A percentile compares a stretch with the other conserved stretches of the same genome.
Evolutionary conservation across 2,797 vertebrate genomes (phyloP).

Genomic region (Esox lucius): DNA sequence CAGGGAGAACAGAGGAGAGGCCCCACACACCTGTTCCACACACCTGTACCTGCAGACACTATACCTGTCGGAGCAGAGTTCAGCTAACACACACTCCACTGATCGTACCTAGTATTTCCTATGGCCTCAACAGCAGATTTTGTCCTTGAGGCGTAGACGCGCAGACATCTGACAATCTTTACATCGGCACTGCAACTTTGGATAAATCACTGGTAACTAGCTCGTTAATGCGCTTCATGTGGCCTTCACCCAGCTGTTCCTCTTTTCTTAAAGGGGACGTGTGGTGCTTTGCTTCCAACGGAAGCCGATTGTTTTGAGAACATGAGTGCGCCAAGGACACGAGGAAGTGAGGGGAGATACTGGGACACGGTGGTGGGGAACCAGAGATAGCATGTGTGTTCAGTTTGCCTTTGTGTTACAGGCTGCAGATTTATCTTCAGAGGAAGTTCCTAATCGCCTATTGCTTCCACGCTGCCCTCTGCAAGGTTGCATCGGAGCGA

Average conservation of each 20-base stretch:
- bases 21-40: conserved; percentile 60
- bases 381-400: conserved; percentile 15
- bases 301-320: conserved; percentile 45
- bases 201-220: conserved; percentile 42
- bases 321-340: conserved; percentile 7
- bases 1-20: conserved; percentile 35
- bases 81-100: conserved; percentile 10
- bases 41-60: conserved; percentile 67
- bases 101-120: conserved; percentile 17
- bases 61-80: conserved; percentile 57
- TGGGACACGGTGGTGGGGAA: conserved; percentile 18
- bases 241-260: conserved; percentile 26
- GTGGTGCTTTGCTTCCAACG: background rate
- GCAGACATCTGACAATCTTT: conserved; percentile 30
- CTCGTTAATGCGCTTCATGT: conserved; percentile 35
- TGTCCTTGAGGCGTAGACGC: conserved; percentile 25
- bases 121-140: conserved; percentile 49
- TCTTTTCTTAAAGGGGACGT: conserved; percentile 18
- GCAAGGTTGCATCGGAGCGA: conserved; percentile 53
- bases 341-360: conserved; percentile 28
- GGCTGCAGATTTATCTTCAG: conserved; percentile 44
- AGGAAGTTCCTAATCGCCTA: conserved; percentile 29
- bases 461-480: conserved; percentile 42
- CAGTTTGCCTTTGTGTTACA: conserved; percentile 51
- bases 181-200: conserved; percentile 41